These are phyloP conservation scores for human DNA, from an alignment of 2,113 vertebrate species.

Conservation along the genomic window GRCh38 chr13:66528001-66528500, in stretches of 20 bases:
- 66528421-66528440: constrained; percentile 51
- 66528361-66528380: constrained; percentile 49
- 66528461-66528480: constrained; percentile 51
- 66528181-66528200: constrained; percentile 45
- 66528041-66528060: background rate
- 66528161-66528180: constrained; percentile 25
- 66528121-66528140: background rate
- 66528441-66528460: constrained; percentile 54
- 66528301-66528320: constrained; percentile 38
- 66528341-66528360: constrained; percentile 64
- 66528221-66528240: constrained; percentile 57
- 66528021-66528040: background rate
- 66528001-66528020: background rate
- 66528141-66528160: constrained; percentile 44
- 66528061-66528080: background rate
- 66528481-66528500: constrained; percentile 43
- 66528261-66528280: constrained; percentile 61
- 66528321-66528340: constrained; percentile 62
- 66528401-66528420: background rate
- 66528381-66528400: constrained; percentile 42
- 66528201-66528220: constrained; percentile 13
- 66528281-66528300: constrained; percentile 62
- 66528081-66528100: background rate
- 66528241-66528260: constrained; percentile 11
- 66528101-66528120: background rate